phyloP scores from a whole-genome alignment of 1,140 invertebrate species.

The Microplitis demolitor region DNA sequence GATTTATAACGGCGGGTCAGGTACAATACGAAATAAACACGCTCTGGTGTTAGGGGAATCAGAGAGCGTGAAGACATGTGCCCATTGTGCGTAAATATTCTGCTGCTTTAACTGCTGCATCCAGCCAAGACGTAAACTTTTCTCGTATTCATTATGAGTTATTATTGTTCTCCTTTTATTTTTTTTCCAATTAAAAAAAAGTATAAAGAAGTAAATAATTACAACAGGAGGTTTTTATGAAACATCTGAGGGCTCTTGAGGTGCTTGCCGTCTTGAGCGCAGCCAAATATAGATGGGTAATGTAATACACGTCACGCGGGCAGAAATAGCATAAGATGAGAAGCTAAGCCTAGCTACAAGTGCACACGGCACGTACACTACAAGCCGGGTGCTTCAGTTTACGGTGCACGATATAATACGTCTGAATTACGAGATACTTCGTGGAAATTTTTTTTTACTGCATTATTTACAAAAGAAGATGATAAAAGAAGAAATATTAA shows the following conservation, averaged over 20 bases:
- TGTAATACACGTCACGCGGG: slow-evolving; percentile 59
- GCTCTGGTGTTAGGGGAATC: background rate
- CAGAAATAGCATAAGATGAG: slow-evolving; percentile 55
- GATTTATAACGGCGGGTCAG: background rate
- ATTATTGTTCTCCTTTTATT: background rate
- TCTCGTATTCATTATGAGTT: background rate
- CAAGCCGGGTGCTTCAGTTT: background rate
- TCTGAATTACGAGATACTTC: background rate
- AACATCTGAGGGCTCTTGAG: slow-evolving; percentile 8
- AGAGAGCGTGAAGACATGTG: background rate
- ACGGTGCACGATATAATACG: background rate
- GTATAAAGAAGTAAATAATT: background rate
- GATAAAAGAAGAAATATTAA: background rate
- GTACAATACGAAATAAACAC: background rate
- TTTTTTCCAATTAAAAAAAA: background rate
- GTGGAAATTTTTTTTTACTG: background rate
- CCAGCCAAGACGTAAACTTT: background rate
- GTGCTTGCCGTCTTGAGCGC: slow-evolving; percentile 23
- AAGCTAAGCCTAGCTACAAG: slow-evolving; percentile 39
- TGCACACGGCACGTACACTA: slow-evolving; percentile 54
- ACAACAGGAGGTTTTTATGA: background rate
- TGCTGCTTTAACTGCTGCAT: background rate
- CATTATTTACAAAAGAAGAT: background rate
- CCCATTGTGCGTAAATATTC: background rate
- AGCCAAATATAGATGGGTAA: slow-evolving; percentile 60